Evolutionary conservation across 2,888 invertebrate genomes (phyloP), one percentile per base, ranked within the genome.

Genomic region (Capitulum mitella): DNA sequence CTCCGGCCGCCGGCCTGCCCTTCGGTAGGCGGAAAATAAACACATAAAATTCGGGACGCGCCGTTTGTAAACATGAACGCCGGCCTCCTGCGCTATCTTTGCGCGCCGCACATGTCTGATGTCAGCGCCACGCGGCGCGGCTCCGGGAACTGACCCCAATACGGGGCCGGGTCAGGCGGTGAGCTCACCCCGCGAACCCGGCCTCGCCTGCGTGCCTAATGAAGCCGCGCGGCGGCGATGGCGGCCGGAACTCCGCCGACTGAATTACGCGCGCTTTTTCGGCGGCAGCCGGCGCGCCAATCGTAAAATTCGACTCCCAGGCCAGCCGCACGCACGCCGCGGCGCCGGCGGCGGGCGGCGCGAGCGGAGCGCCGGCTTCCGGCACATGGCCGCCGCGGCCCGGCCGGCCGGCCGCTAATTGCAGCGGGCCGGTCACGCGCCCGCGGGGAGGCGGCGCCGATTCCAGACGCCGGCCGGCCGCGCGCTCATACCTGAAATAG

Each of bases 1-100:
- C n/a, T 1, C 58, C 58, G 3, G 29, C 29, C 29, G 29, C 29
- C 12, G 5, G 29, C 58, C 29, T 5, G 58, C n/a, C n/a, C 40
- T 40, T 3, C 26, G 40, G 26, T n/a, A 70, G 70, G 70, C 70
- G 29, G 29, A 70, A 70, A 70, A 29, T 70, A 70, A 70, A 70
- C 37, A 70, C 70, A 70, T 70, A 70, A 70, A 70, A 70, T 40
- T 37, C 70, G 26, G 12, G 26, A 34, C 8, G 37, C 22, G 37
- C 26, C 70, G 40, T 70, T 40, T 70, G 37, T 26, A 70, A 70
- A 32, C 70, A 70, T 70, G 40, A 8, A n/a, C 10, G 70, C 29
- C 58, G 12, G 51, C 51, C 6, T n/a, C 3, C 19, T 22, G 51
- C 16, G 12, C n/a, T 19, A 29, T 26, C 58, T n/a, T n/a, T 58